phyloP scores from a whole-genome alignment of 2,113 vertebrate genomes.

The Cryptotis parvus region DNA sequence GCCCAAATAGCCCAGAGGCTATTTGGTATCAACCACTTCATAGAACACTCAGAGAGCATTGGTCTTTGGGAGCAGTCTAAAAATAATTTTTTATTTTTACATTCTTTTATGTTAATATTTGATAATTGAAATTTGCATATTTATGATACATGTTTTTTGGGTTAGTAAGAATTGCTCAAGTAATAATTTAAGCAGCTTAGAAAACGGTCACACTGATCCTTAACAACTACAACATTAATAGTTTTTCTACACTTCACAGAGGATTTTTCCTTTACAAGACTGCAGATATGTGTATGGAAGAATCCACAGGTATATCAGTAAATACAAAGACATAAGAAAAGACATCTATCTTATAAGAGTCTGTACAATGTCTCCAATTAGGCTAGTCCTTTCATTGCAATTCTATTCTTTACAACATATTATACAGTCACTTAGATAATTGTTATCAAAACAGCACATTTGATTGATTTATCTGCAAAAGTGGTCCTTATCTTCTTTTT shows the following conservation, averaged over 20 bases:
- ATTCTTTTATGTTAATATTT: not conserved
- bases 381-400: conserved; percentile 61
- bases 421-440: conserved; percentile 57
- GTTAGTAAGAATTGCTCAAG: not conserved
- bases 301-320: not conserved
- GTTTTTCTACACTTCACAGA: not conserved
- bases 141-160: conserved; percentile 8
- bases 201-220: not conserved
- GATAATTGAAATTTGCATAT: not conserved
- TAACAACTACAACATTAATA: not conserved
- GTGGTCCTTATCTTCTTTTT: conserved; percentile 68
- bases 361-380: conserved; percentile 76
- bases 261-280: conserved; percentile 25
- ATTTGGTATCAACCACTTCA: not conserved
- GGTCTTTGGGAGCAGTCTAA: not conserved
- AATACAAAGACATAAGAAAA: conserved; percentile 42
- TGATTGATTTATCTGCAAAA: conserved; percentile 72
- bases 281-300: not conserved
- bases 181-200: not conserved
- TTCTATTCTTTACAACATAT: conserved; percentile 69
- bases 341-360: conserved; percentile 55
- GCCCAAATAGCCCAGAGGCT: too few species aligned
- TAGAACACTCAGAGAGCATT: not conserved
- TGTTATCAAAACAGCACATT: conserved; percentile 65
- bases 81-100: not conserved